Conservation (phyloP, 37 sponge, comb jelly and placozoan species). For the Chondrilla cf. caribensis region DNA sequence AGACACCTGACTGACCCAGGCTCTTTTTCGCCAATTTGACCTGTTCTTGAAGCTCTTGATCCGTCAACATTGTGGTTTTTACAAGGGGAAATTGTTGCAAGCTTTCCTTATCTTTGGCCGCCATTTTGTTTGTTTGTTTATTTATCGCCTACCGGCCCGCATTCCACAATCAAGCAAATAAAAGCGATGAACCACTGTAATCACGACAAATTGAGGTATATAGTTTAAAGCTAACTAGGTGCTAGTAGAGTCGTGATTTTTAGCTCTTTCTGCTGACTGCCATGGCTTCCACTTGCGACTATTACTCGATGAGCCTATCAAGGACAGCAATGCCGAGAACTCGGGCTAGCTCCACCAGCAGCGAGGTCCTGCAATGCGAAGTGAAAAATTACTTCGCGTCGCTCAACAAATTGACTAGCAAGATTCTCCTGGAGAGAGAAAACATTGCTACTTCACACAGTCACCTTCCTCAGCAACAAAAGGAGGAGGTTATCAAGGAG, state of each 20-base stretch:
- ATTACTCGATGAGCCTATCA: not conserved
- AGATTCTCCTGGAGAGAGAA: slow-evolving; percentile 68
- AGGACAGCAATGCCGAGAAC: not conserved
- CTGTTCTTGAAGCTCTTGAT: slow-evolving; percentile 49
- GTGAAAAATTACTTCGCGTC: slow-evolving; percentile 54
- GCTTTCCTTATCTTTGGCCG: slow-evolving; percentile 60
- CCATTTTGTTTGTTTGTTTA: slow-evolving; percentile 47
- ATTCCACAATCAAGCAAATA: not conserved
- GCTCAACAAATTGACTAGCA: slow-evolving; percentile 56
- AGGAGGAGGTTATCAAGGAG: slow-evolving; percentile 58
- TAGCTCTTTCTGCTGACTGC: not conserved
- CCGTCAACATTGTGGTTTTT: slow-evolving; percentile 15
- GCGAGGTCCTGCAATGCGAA: not conserved
- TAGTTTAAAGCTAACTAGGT: too few relatives aligned
- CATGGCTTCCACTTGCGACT: not conserved
- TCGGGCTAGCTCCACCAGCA: not conserved
- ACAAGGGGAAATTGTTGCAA: slow-evolving; percentile 55
- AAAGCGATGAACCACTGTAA: too few relatives aligned
- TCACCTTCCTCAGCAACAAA: slow-evolving; percentile 28
- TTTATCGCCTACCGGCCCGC: not conserved
- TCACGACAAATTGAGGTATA: too few relatives aligned
- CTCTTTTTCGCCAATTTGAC: slow-evolving; percentile 57
- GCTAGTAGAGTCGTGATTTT: not conserved
- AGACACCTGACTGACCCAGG: slow-evolving; percentile 35
- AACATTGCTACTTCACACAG: slow-evolving; percentile 53